Evolutionary conservation across 2,888 invertebrate species (phyloP), one percentile per base, ranked within the genome.

Genomic region (Tetranychus truncatus): DNA sequence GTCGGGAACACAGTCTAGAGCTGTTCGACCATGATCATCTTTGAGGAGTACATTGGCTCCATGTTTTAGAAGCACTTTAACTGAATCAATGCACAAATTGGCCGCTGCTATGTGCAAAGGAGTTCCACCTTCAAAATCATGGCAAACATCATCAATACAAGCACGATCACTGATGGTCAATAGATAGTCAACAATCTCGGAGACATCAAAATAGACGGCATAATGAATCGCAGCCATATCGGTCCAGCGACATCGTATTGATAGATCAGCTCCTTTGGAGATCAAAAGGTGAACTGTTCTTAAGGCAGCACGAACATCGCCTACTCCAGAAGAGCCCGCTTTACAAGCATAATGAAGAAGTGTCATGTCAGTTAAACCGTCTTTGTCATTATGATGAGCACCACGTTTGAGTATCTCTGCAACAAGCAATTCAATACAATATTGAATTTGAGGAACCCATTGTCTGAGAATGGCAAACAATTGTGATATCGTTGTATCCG

Each of bases 161-260:
- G 66, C 46, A 5, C 77, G 75, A 71, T 74, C 76, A 20, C 76
- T 77, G 1, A 77, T 76, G 74, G 77, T 77, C 6, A 79, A 21
- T 45, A 79, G 74, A 45, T 79, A 66, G 71, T 79, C 78, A 45
- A 79, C 74, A 9, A 79, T 76, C 18, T 78, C 76, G 7, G 83
- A 83, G 18, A 84, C 84, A 80, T 85, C 84, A 80, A 85, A 85
- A 78, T 83, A 85, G 4, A 84, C 82, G 65, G 85, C 84, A 80
- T 84, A 85, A 79, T 85, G 85, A 46, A 85, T 80, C 45, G 85
- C 82, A 65, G 84, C 83, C 85, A 85, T 85, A 78, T 84, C 83
- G 55, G 84, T 85, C 85, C 85, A 85, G 20, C 83, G 80, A 78
- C 84, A 84, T 71, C 84, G 80, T 45, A 84, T 81, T 77, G 82